Evolutionary conservation across 2,797 vertebrate species (phyloP).

Genomic region (Gambelia wislizenii): DNA sequence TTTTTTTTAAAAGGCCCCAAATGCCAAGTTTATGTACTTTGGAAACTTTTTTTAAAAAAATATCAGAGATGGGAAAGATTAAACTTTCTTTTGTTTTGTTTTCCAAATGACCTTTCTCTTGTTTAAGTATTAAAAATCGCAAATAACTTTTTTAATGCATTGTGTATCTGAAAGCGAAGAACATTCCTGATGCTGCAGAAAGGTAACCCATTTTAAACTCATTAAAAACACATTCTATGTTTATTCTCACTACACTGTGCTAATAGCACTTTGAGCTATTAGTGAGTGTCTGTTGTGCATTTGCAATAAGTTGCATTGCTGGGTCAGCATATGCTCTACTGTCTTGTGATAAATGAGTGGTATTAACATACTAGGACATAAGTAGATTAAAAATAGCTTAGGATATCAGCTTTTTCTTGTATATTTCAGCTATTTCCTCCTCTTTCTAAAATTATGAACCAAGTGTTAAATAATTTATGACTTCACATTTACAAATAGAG

Average conservation of each 20-base stretch:
- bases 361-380: conserved; percentile 52
- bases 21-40: background rate
- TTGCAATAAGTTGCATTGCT: conserved; percentile 65
- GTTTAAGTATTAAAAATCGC: background rate
- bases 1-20: background rate
- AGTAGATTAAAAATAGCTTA: conserved; percentile 58
- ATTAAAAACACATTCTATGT: conserved; percentile 51
- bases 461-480: conserved; percentile 44
- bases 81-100: background rate
- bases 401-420: conserved; percentile 51
- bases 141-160: background rate
- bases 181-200: conserved; percentile 41
- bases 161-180: conserved; percentile 27
- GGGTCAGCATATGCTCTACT: conserved; percentile 51
- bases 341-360: conserved; percentile 60
- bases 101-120: conserved; percentile 9
- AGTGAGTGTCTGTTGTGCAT: conserved; percentile 52
- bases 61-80: no score
- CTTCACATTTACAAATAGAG: conserved; percentile 31
- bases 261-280: conserved; percentile 60
- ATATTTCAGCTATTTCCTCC: conserved; percentile 7
- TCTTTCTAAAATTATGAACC: conserved; percentile 38
- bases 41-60: background rate
- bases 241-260: conserved; percentile 46
- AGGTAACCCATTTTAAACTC: conserved; percentile 59